phyloP scores from a whole-genome alignment of 2,797 vertebrate genomes.

The Natrix natrix region DNA sequence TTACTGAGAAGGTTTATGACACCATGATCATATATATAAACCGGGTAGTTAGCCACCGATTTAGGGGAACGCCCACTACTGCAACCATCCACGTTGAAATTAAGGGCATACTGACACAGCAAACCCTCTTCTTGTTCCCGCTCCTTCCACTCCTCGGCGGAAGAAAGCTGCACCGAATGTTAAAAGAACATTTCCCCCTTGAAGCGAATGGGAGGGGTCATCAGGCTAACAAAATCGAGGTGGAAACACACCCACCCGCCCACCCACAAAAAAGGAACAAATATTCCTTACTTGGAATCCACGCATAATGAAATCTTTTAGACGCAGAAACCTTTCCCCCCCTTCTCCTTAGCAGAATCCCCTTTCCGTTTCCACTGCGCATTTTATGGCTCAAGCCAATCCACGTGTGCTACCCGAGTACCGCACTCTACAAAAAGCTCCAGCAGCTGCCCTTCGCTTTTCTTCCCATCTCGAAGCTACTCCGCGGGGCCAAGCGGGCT shows the following conservation, averaged over 20 bases:
- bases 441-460: background rate
- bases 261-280: background rate
- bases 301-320: too few species aligned
- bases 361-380: background rate
- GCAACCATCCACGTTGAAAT: background rate
- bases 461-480: background rate
- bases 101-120: background rate
- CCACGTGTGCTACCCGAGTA: background rate
- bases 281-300: background rate
- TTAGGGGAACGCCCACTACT: constrained; percentile 9
- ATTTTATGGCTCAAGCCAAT: background rate
- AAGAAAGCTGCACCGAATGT: background rate
- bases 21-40: background rate
- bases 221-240: background rate
- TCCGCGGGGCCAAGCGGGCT: background rate
- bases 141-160: background rate
- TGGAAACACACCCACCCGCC: accelerated
- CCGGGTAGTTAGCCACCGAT: background rate
- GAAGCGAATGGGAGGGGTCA: background rate
- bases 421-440: background rate
- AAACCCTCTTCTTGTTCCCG: background rate
- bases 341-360: background rate
- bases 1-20: background rate
- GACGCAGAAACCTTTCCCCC: too few species aligned
- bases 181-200: too few species aligned